These are phyloP conservation scores for Caretta caretta DNA, from an alignment of 2,113 vertebrate genomes.

Conservation along the genomic window DNA sequence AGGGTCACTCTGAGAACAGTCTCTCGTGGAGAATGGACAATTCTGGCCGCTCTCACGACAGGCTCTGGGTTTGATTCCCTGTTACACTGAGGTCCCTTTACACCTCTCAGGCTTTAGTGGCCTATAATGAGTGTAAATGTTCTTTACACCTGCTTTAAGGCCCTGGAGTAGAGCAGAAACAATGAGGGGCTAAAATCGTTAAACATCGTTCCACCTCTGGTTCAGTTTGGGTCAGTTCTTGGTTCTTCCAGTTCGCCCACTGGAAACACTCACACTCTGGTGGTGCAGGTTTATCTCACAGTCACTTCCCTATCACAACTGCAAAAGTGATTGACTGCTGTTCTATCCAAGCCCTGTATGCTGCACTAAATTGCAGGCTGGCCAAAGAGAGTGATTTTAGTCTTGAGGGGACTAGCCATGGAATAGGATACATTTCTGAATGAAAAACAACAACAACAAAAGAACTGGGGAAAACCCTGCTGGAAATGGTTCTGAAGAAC, in stretches of 20 bases:
- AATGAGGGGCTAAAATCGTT: background rate
- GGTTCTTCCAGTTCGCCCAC: background rate
- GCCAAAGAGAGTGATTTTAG: fast-evolving
- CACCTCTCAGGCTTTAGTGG: background rate
- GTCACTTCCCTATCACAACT: background rate
- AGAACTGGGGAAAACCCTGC: background rate
- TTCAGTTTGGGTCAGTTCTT: background rate
- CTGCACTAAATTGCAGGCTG: fast-evolving
- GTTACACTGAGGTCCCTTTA: background rate
- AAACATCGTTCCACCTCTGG: background rate
- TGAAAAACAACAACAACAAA: background rate
- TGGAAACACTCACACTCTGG: background rate
- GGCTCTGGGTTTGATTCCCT: background rate
- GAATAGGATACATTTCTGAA: background rate
- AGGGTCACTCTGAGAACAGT: background rate
- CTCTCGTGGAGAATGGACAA: background rate
- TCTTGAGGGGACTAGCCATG: background rate
- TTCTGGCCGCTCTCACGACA: background rate
- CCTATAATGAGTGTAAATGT: background rate
- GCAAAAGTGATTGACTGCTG: background rate
- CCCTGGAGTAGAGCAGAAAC: background rate
- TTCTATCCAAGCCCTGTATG: background rate
- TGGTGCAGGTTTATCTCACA: background rate
- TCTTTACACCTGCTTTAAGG: background rate
- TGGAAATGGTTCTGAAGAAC: slow-evolving; percentile 11